These are phyloP conservation scores for Alfaro cultratus DNA, from an alignment of 2,797 vertebrate species.

Conservation along the genomic window DNA sequence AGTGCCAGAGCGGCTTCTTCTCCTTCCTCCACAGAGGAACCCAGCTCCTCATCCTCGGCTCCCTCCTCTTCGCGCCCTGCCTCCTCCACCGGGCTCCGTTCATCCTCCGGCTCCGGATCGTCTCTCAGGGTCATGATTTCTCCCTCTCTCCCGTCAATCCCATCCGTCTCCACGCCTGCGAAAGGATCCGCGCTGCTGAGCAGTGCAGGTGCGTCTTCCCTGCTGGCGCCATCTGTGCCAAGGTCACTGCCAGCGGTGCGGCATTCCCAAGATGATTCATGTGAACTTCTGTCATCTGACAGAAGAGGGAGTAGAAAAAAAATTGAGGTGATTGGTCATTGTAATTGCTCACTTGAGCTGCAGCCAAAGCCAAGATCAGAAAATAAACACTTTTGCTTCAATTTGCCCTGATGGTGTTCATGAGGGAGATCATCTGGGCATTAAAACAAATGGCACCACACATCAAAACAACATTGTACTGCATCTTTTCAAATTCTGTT, in stretches of 20 bases:
- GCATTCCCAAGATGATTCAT: slow-evolving; percentile 73
- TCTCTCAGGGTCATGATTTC: slow-evolving; percentile 74
- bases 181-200: slow-evolving; percentile 61
- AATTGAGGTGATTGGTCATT: slow-evolving; percentile 67
- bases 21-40: slow-evolving; percentile 71
- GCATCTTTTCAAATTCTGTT: background rate
- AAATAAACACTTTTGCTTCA: slow-evolving; percentile 22
- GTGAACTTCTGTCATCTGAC: slow-evolving; percentile 76
- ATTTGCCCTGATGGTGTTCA: slow-evolving; percentile 3
- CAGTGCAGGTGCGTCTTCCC: slow-evolving; percentile 73
- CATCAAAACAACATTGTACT: background rate
- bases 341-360: slow-evolving; percentile 48
- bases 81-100: slow-evolving; percentile 71
- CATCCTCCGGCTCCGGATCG: slow-evolving; percentile 73
- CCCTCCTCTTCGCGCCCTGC: slow-evolving; percentile 69
- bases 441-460: no score
- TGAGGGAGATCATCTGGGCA: background rate
- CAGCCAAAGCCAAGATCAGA: slow-evolving; percentile 9
- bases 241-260: slow-evolving; percentile 68
- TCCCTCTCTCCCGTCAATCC: slow-evolving; percentile 72
- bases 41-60: slow-evolving; percentile 62
- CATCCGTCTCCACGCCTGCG: slow-evolving; percentile 65
- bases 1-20: slow-evolving; percentile 76
- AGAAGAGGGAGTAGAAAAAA: slow-evolving; percentile 66
- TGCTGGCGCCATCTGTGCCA: slow-evolving; percentile 76